phyloP scores from a whole-genome alignment of 2,113 vertebrate species.

The Phoenicopterus ruber region DNA sequence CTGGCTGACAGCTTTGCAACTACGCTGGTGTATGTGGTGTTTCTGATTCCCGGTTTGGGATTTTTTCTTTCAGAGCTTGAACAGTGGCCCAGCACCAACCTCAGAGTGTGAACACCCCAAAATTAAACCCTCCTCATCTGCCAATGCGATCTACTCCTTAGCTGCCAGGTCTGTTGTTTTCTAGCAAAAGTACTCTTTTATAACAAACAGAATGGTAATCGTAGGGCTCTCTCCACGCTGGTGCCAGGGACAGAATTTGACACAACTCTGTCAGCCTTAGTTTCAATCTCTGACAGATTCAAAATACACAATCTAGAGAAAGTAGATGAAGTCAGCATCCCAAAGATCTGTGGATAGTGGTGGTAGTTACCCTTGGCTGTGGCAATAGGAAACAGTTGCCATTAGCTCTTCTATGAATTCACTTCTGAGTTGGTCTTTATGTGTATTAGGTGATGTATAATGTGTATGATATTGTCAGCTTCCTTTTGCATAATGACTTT shows the following conservation, averaged over 20 bases:
- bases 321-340: not conserved
- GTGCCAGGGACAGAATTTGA: not conserved
- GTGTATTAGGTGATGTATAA: not conserved
- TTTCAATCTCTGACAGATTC: not conserved
- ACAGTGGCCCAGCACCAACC: slow-evolving; percentile 48
- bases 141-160: slow-evolving; percentile 91
- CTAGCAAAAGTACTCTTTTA: not conserved
- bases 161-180: slow-evolving; percentile 80
- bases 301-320: not conserved
- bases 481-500: not conserved
- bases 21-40: not conserved
- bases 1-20: not conserved
- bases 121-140: slow-evolving; percentile 91
- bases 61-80: slow-evolving; percentile 77
- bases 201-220: not conserved
- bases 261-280: not conserved
- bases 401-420: not conserved
- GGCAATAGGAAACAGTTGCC: not conserved
- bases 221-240: not conserved
- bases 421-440: not conserved
- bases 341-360: not conserved
- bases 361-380: not conserved
- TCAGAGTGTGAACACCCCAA: slow-evolving; percentile 88
- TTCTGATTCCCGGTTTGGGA: not conserved
- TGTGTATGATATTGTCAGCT: not conserved